These are phyloP conservation scores for Pipa parva DNA, from an alignment of 2,113 vertebrate genomes.

Conservation along the genomic window DNA sequence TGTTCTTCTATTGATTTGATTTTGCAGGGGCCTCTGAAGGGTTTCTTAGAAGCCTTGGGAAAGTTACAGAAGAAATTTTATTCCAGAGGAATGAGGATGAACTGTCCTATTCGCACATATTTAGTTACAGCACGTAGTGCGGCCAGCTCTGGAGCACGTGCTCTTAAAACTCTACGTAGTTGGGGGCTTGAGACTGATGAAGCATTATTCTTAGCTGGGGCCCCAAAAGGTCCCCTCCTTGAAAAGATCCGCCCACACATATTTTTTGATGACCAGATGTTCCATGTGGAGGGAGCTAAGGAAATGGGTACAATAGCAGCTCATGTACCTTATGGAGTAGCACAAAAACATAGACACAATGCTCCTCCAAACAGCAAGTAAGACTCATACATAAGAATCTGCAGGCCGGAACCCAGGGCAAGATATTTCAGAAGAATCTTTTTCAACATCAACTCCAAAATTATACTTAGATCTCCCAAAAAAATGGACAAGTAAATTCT, in stretches of 20 bases:
- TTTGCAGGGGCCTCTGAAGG: constrained; percentile 82
- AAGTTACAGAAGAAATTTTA: constrained; percentile 94
- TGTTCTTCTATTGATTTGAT: neutral
- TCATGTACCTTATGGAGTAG: constrained; percentile 85
- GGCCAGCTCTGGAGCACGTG: constrained; percentile 86
- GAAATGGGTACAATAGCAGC: constrained; percentile 85
- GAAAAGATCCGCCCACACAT: constrained; percentile 91
- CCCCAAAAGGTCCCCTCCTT: constrained; percentile 87
- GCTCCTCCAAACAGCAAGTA: constrained; percentile 49
- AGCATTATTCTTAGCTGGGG: constrained; percentile 86
- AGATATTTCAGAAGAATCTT: fast-evolving
- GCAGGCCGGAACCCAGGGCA: too few relatives aligned
- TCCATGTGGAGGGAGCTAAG: constrained; percentile 86
- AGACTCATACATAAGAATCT: neutral
- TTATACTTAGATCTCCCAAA: too few relatives aligned
- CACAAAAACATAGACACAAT: constrained; percentile 63
- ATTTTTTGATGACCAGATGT: constrained; percentile 97
- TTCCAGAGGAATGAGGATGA: constrained; percentile 80
- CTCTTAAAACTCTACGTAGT: constrained; percentile 85
- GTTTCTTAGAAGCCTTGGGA: constrained; percentile 87
- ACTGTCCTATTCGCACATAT: constrained; percentile 92
- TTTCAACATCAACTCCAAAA: fast-evolving
- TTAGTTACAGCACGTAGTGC: constrained; percentile 88
- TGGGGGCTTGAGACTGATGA: constrained; percentile 95
- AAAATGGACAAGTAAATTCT: too few relatives aligned